Percentiles rank a stretch among this genome's conserved stretches.
phyloP scores from a whole-genome alignment of 2,113 vertebrate species.

The Lepisosteus oculatus region DNA sequence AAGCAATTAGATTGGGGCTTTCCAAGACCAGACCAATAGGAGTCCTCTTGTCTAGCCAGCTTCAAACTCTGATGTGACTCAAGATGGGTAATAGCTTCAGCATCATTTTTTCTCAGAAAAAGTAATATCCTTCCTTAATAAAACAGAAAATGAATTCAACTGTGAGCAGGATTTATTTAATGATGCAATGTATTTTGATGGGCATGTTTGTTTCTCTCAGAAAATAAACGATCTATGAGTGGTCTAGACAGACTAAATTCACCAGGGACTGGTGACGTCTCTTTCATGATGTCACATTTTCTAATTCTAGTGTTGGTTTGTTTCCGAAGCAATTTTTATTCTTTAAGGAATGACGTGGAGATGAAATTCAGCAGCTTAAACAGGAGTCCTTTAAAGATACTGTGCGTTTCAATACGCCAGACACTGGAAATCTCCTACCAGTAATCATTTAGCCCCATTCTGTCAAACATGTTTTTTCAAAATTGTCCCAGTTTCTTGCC shows the following conservation, averaged over 20 bases:
- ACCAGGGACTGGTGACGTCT: constrained; percentile 16
- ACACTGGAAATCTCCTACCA: neutral
- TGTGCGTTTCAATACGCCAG: constrained; percentile 41
- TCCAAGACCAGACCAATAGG: no score
- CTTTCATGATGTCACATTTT: neutral
- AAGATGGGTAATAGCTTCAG: no score
- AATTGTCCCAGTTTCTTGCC: no score
- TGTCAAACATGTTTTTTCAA: neutral
- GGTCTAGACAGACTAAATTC: constrained; percentile 29
- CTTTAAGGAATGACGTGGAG: neutral
- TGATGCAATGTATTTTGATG: constrained; percentile 49
- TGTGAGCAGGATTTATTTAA: constrained; percentile 29
- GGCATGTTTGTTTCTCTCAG: constrained; percentile 36
- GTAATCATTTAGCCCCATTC: neutral
- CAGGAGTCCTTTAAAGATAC: constrained; percentile 53
- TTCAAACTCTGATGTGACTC: no score
- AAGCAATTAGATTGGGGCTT: no score
- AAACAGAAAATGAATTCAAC: no score
- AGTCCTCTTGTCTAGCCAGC: no score
- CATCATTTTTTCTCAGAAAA: no score
- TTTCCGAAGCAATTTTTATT: constrained; percentile 1
- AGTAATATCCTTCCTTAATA: no score
- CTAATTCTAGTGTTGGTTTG: neutral
- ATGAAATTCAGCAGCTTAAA: constrained; percentile 28
- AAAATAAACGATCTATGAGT: neutral